phyloP scores from a whole-genome alignment of 2,888 invertebrate genomes.

The Himalopsyche japonica region DNA sequence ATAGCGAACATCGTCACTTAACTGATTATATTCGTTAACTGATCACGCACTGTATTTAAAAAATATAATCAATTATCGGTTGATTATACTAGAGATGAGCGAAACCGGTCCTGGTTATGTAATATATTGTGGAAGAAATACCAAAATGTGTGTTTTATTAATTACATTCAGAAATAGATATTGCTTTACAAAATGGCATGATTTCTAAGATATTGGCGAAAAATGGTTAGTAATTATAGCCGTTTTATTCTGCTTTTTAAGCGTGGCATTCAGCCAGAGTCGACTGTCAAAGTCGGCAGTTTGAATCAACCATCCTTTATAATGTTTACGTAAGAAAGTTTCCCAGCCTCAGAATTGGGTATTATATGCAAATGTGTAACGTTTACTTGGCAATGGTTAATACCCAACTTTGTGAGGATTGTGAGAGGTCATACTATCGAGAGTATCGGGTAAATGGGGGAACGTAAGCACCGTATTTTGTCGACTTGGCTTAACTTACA shows the following conservation, averaged over 20 bases:
- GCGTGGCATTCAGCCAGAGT: not conserved
- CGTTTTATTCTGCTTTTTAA: not conserved
- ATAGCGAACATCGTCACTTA: too few relatives aligned
- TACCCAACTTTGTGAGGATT: not conserved
- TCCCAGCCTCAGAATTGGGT: not conserved
- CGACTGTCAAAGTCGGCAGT: not conserved
- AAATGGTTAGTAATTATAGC: not conserved
- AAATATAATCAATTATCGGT: too few relatives aligned
- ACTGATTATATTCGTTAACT: too few relatives aligned
- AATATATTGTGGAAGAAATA: too few relatives aligned
- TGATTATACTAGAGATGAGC: too few relatives aligned
- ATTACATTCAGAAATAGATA: too few relatives aligned
- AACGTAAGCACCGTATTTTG: not conserved
- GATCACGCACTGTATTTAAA: too few relatives aligned
- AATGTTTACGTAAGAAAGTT: not conserved
- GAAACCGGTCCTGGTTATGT: too few relatives aligned
- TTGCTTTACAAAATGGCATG: too few relatives aligned
- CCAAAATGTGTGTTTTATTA: too few relatives aligned
- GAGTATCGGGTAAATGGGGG: not conserved
- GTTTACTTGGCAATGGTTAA: not conserved
- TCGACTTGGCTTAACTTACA: too few relatives aligned
- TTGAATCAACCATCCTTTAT: not conserved
- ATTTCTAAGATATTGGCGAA: too few relatives aligned
- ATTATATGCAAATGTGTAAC: not conserved
- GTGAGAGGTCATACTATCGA: not conserved